Base-by-base conservation (phyloP, 2,888 invertebrate species). In the Gastracanthus pulcherrimus region DNA sequence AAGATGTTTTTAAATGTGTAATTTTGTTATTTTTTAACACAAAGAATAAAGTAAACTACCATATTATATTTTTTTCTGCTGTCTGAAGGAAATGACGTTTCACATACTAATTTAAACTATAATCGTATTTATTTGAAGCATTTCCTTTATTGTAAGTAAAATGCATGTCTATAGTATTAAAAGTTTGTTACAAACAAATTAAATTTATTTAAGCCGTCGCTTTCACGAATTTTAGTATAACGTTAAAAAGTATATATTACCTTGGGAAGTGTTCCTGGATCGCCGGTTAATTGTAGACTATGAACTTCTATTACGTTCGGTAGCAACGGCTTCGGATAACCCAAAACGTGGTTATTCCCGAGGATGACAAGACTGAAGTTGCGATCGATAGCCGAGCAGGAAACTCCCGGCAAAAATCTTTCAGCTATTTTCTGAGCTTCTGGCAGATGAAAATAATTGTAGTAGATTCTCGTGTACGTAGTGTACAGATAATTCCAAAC, bases 301-400 rank as follows among this genome's bases (percentile, higher is more conserved):
- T 90, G 89, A 79, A 89, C 86, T 85, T 90, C 90, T 67, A 90
- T 86, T 66, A 90, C 88, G 77, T 90, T 88, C 19, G 90, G 90
- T 51, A 90, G 82, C 36, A 90, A 76, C 29, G 90, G 89, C 82
- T 90, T 90, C 31, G 90, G 88, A 81, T 89, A 89, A 51, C 89
- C 89, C 77, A 89, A 89, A 62, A 90, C 84, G 81, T 90, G 89
- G 85, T 89, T 89, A 84, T 89, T 90, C 36, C 89, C 88, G 70
- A 90, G 84, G 82, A 90, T 88, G 41, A 89, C 87, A 67, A 90
- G 85, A 82, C 90, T 89, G 62, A 88, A 90, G 85, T 90, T 90
- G 38, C 82, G 84, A 77, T 90, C 89, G 70, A 90, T 88, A 19
- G 87, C 86, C 45, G 62, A 82, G 71, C 88, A 86, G 29, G 88